Evolutionary conservation across 1,140 invertebrate species (phyloP), one percentile per base, ranked within the genome.

Genomic region (Drosophila sulfurigaster): DNA sequence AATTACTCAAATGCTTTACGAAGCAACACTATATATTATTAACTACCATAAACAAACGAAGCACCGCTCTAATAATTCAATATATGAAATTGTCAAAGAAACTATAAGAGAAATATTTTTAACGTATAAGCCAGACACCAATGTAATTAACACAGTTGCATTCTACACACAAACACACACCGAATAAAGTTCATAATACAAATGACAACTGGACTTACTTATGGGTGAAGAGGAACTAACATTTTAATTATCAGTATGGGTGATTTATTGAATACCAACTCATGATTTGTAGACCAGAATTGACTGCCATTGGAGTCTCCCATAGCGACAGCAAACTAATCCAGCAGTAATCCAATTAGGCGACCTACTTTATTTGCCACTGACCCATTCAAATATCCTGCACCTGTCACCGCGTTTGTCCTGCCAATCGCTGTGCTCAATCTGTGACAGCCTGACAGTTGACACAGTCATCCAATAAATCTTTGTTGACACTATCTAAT

Each of bases 81-180:
- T 15, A 58, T 32, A 43, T 43, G 3, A 32, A 57, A 70, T 25
- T 30, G 8, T 56, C 15, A 48, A 15, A 45, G 30, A 35, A 38
- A 62, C 46, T 3, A 38, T 0, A 32, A 8, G 5, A 38, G 73
- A 52, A 28, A 52, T 72, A 77, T 41, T 72, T 80, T 69, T 65
- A 83, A 67, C 74, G 81, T 77, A 73, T 76, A 67, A 62, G 1
- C 8, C 41, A 73, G 28, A 64, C n/a, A 66, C 52, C 30, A 74
- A 86, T 85, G 78, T 86, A 86, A 71, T 75, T 78, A 81, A 51
- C 57, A 78, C 81, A 83, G 73, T 63, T 79, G 73, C 60, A 73
- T 52, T 80, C 20, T 75, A 66, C 28, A 25, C 20, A 25, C 35
- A 38, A 66, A 59, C 38, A 63, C 43, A 54, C 52, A 76, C 80